Conservation (phyloP, 92 coral and sea anemone genomes). For the Scolanthus callimorphus region DNA sequence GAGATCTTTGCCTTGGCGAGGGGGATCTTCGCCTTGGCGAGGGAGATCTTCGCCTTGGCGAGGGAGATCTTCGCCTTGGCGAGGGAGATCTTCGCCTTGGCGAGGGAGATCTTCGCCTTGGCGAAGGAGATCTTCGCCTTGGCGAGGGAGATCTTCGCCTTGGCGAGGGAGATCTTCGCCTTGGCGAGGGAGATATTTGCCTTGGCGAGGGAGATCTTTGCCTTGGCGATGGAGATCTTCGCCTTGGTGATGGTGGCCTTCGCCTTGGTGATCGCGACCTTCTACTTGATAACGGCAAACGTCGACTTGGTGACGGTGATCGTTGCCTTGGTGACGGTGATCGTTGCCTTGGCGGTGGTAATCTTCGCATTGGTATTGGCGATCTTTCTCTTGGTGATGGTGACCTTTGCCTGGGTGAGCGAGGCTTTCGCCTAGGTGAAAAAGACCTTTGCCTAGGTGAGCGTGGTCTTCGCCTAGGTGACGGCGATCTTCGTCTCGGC, state of each 20-base stretch:
- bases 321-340: background rate
- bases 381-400: background rate
- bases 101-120: background rate
- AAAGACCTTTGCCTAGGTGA: background rate
- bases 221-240: background rate
- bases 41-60: background rate
- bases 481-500: conserved; percentile 1
- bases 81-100: conserved; percentile 1
- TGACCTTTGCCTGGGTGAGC: background rate
- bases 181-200: background rate
- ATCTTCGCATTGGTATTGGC: background rate
- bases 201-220: background rate
- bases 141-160: conserved; percentile 2
- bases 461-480: background rate
- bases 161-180: conserved; percentile 2
- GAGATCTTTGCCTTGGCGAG: background rate
- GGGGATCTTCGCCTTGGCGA: background rate
- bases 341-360: background rate
- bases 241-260: background rate
- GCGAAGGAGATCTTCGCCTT: conserved; percentile 12
- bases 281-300: background rate
- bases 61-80: background rate
- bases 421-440: background rate
- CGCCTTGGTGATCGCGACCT: background rate
- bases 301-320: background rate